Base-by-base conservation (phyloP, 1,140 invertebrate genomes). In the Gonatopus flavifemur region DNA sequence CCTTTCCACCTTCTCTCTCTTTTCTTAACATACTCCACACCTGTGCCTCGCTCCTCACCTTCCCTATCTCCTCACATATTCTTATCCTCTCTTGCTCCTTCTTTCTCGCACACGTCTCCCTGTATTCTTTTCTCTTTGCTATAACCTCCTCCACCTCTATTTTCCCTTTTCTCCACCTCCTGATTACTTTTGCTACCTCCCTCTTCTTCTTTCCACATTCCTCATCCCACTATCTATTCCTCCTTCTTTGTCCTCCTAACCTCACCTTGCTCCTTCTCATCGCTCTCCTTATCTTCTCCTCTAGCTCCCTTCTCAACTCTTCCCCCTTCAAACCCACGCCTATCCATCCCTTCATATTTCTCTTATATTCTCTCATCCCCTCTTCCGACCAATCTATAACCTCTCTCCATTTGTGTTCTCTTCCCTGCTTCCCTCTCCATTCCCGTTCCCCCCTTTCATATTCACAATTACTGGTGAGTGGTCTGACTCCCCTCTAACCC, bases 331-430 rank as follows among this genome's bases (percentile, higher is more conserved):
- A n/a, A n/a, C n/a, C n/a, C n/a, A 37, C 43, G 49, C 59, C 53
- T 50, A 49, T 51, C 43, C 47, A 5, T 19, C 24, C 20, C 10
- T 18, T 15, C n/a, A 19, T 35, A 21, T 28, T 16, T 30, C 53
- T 59, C 49, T 59, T 54, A 53, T 46, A 50, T 39, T 49, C 50
- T 52, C 52, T 40, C 47, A 52, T 19, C 21, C 24, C 19, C 13
- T 40, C 39, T 13, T 20, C 40, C 32, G 38, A 21, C 12, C 8
- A 10, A 8, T 19, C 9, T 8, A 36, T 36, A 15, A 18, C 16
- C 36, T 49, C 49, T 50, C 35, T 25, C 32, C 4, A 6, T 15
- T 13, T 10, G 10, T 20, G 41, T 42, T 32, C 28, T 25, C 24
- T n/a, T 40, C 25, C 18, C 25, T 18, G 24, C 16, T 20, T n/a